A percentile compares a stretch with the other conserved stretches of the same genome.
Evolutionary conservation across 2,113 vertebrate genomes (phyloP).

Genomic region (Neofelis nebulosa): DNA sequence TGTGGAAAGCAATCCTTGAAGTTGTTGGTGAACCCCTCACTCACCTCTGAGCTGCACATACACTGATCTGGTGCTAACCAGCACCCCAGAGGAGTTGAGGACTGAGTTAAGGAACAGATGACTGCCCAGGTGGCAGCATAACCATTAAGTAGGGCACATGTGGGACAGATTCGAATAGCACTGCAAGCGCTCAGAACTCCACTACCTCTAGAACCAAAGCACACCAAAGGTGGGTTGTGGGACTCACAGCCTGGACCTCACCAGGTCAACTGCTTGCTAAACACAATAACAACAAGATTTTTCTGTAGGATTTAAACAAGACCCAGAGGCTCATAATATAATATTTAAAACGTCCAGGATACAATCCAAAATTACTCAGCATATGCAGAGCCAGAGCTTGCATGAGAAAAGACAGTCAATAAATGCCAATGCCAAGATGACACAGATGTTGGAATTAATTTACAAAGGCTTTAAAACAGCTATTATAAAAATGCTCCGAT

Average conservation of each 20-base stretch:
- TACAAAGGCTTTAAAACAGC: background rate
- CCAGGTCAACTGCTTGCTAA: slow-evolving; percentile 3
- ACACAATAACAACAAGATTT: slow-evolving; percentile 9
- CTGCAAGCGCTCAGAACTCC: background rate
- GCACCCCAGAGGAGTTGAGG: background rate
- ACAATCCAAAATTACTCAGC: slow-evolving; percentile 36
- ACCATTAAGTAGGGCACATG: background rate
- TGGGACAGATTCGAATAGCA: background rate
- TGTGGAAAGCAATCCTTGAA: background rate
- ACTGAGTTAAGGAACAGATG: background rate
- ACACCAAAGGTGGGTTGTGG: background rate
- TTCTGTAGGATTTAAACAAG: slow-evolving; percentile 6
- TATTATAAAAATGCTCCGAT: slow-evolving; percentile 11
- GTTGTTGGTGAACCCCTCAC: background rate
- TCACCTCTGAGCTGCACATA: background rate
- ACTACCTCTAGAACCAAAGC: background rate
- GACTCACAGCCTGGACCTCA: background rate
- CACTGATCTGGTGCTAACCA: background rate
- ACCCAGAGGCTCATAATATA: background rate
- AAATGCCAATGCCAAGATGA: background rate
- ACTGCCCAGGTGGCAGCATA: background rate
- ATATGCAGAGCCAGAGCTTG: slow-evolving; percentile 51
- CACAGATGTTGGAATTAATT: slow-evolving; percentile 57
- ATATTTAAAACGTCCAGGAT: slow-evolving; percentile 2
- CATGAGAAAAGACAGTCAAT: slow-evolving; percentile 33